Conservation (phyloP, 53 echinoderm and acorn worm genomes). For the Henricia sp. region DNA sequence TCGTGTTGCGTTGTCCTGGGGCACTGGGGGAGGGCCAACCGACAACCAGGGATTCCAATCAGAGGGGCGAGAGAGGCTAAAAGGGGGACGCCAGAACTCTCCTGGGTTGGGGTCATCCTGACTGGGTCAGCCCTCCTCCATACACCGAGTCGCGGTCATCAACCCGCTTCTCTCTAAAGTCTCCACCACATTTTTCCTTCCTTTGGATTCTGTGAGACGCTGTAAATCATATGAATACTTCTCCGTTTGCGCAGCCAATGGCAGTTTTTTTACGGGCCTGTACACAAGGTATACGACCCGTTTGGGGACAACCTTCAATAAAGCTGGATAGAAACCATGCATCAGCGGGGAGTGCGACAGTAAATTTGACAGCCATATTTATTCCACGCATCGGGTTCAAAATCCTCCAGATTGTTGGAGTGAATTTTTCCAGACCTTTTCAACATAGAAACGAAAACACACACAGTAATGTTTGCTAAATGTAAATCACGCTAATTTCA, state of each 20-base stretch:
- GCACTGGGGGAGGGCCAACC: slow-evolving; percentile 44
- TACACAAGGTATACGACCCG: slow-evolving; percentile 43
- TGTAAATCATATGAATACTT: slow-evolving; percentile 42
- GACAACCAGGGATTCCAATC: slow-evolving; percentile 36
- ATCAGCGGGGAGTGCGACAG: neutral
- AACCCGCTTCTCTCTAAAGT: slow-evolving; percentile 7
- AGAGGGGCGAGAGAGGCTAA: slow-evolving; percentile 12
- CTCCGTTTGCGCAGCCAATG: slow-evolving; percentile 4
- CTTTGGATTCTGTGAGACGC: neutral
- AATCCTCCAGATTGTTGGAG: slow-evolving; percentile 6
- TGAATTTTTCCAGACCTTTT: too few relatives aligned
- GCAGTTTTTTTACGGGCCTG: slow-evolving; percentile 28
- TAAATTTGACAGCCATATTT: slow-evolving; percentile 23
- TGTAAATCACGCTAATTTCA: too few relatives aligned
- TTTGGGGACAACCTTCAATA: slow-evolving; percentile 34
- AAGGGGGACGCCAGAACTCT: slow-evolving; percentile 38
- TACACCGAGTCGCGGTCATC: slow-evolving; percentile 36
- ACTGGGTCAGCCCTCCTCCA: slow-evolving; percentile 42
- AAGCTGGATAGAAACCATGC: slow-evolving; percentile 25
- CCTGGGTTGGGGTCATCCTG: slow-evolving; percentile 46
- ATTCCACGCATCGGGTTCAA: slow-evolving; percentile 4
- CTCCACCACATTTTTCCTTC: neutral
- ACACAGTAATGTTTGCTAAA: too few relatives aligned
- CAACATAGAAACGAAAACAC: too few relatives aligned
- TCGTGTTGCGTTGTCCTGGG: neutral